Evolutionary conservation across 2,797 vertebrate genomes (phyloP).

Genomic region (Esox masquinongy): DNA sequence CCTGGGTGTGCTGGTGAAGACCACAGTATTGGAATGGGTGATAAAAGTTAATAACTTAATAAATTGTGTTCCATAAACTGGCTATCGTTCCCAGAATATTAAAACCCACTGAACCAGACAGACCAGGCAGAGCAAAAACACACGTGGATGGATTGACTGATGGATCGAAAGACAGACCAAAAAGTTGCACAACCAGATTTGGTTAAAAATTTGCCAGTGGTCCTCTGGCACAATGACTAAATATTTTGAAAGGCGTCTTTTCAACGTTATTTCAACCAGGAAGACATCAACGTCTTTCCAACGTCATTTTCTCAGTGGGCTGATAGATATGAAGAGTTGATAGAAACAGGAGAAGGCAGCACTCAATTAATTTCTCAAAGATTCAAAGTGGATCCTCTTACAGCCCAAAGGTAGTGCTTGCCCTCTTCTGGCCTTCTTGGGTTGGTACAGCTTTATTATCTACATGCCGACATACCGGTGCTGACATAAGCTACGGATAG

Average conservation of each 20-base stretch:
- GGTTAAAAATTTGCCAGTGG: background rate
- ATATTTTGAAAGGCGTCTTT: no score
- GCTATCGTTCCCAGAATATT: constrained; percentile 11
- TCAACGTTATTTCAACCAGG: no score
- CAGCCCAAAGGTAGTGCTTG: background rate
- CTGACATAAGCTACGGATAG: background rate
- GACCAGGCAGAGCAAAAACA: background rate
- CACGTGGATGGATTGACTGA: background rate
- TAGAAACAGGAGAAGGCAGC: no score
- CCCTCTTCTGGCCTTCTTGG: background rate
- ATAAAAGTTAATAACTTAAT: constrained; percentile 43
- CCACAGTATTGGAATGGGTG: background rate
- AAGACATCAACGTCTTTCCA: no score
- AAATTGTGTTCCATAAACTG: constrained; percentile 31
- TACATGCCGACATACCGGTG: background rate
- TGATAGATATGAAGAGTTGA: no score
- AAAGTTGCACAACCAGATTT: no score
- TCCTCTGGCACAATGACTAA: background rate
- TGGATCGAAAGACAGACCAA: no score
- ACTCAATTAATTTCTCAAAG: no score
- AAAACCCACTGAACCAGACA: constrained; percentile 5
- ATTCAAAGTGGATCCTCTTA: background rate
- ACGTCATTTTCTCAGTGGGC: no score
- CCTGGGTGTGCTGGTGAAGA: constrained; percentile 5
- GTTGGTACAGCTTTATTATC: background rate